Base-by-base conservation (phyloP, 1,140 invertebrate species). In the Oryctes rhinoceros region DNA sequence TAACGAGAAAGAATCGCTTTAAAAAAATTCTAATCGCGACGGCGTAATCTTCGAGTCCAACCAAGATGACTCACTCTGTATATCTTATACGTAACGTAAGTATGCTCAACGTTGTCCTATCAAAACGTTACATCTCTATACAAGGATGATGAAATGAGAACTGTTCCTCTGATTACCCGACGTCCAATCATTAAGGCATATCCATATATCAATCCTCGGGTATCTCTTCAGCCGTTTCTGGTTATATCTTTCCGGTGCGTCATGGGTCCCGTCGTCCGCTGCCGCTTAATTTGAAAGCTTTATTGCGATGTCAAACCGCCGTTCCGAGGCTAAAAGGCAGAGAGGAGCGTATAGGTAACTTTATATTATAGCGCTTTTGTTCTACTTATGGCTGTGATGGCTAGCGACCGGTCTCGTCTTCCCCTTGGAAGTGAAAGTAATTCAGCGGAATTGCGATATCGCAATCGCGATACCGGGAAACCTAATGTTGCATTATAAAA, bases 61-160 rank as follows among this genome's bases (percentile, higher is more conserved):
- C 24, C 24, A 30, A 30, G 24, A 30, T 30, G 24, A 30, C 24
- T 30, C 24, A 30, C 24, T 30, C 24, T 30, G 13, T 20, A 62
- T 62, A 62, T 5, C 1, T 18, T 62, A 62, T 20, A 15, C 13
- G 13, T 30, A 30, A 30, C 13, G 53, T 62, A 18, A 18, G 7
- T 71, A 37, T 71, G 65, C 65, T 9, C 35, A 30, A 35, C 65
- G 65, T 35, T 13, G 18, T 15, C 7, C 65, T 71, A 37, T 71
- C 65, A 24, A 24, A 71, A 13, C 7, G 65, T 71, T 71, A 71
- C 65, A 71, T 71, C 65, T 71, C 65, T 71, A 71, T 71, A 71
- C 65, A 71, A 71, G 65, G 65, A 71, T 71, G 65, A 71, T 71
- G 65, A 71, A 71, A 71, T 71, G 65, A 24, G 65, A 24, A 71